phyloP scores from a whole-genome alignment of 2,797 vertebrate genomes.

The Hoplostethus atlanticus region DNA sequence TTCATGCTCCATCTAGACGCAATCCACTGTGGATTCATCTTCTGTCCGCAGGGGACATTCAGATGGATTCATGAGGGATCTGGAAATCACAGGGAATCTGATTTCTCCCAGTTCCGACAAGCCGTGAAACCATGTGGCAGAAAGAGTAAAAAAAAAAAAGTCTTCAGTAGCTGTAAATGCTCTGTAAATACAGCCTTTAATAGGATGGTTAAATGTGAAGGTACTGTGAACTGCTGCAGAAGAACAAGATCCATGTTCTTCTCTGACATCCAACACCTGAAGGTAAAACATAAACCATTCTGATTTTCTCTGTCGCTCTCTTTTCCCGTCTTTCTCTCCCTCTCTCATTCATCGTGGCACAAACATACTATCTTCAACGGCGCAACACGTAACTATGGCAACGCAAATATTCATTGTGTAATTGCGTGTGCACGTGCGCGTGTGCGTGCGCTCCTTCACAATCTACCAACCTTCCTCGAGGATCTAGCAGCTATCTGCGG shows the following conservation, averaged over 20 bases:
- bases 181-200: not conserved
- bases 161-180: not conserved
- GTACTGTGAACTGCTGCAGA: not conserved
- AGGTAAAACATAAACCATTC: not conserved
- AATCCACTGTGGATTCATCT: not conserved
- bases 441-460: slow-evolving; percentile 7
- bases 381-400: slow-evolving; percentile 77
- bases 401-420: slow-evolving; percentile 55
- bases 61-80: too few relatives aligned
- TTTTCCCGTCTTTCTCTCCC: slow-evolving; percentile 1
- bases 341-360: slow-evolving; percentile 16
- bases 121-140: too few relatives aligned
- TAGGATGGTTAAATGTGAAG: not conserved
- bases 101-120: too few relatives aligned
- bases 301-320: not conserved
- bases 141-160: not conserved
- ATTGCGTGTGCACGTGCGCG: slow-evolving; percentile 1
- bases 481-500: slow-evolving; percentile 2
- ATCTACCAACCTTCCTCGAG: slow-evolving; percentile 21
- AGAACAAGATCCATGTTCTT: not conserved
- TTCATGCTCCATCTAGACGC: not conserved
- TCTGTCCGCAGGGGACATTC: too few relatives aligned
- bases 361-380: slow-evolving; percentile 47
- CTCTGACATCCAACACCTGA: not conserved
- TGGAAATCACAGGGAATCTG: too few relatives aligned